Evolutionary conservation across 1,140 invertebrate genomes (phyloP), one percentile per base, ranked within the genome.

Genomic region (Phortica variegata): DNA sequence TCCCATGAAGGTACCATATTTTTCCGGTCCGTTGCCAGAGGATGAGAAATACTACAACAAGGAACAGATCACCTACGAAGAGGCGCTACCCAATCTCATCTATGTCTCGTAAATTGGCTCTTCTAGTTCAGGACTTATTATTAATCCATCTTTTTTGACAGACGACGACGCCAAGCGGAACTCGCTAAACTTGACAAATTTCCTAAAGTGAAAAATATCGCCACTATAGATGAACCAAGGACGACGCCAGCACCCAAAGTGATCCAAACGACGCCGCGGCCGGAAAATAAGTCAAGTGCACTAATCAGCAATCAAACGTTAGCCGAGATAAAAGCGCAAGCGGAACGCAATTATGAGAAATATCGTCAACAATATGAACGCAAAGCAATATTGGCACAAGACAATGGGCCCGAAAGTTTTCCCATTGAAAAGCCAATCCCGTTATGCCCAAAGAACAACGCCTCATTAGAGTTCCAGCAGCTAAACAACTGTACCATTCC

Each of bases 11-110:
- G 21, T 43, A 34, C 51, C 62, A 1, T 66, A 65, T 38, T 8
- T 61, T 8, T 71, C 63, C 17, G 62, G 63, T 2, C 52, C 70
- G 1, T 47, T 51, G 37, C 70, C 71, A 1, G 40, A 65, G 18
- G 71, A 65, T 43, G 63, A 68, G 43, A 47, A 69, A 5, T 73
- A 52, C 17, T 71, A 71, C 17, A 60, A 63, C 13, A 60, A 56
- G 33, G 61, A 62, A 9, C 51, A 73, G 18, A 48, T 58, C 5
- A 49, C 49, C 40, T 74, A 73, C 18, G 62, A 62, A 29, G 60
- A 65, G 32, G 53, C 58, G 3, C 13, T 73, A 31, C 54, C 54
- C 2, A 61, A 73, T 56, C 54, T 73, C 1, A 54, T 73, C 16
- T 73, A 60, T 43, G 65, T 70, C 26, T 58, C 60, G 59, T 71